These are phyloP conservation scores for Sebastes steindachneri DNA, from an alignment of 2,797 vertebrate genomes.

Conservation along the genomic window DNA sequence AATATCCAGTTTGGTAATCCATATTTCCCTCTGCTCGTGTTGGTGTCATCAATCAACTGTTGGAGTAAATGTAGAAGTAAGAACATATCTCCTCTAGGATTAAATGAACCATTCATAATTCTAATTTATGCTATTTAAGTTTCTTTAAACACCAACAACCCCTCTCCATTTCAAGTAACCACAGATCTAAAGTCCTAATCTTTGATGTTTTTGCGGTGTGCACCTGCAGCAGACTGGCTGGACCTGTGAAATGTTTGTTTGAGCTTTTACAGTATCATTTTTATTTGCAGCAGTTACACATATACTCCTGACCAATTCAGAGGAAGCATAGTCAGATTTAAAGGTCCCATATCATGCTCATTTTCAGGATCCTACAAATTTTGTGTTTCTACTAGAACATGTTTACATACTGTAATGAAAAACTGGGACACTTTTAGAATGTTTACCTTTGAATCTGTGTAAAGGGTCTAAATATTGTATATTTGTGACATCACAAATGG, in stretches of 20 bases:
- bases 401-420: no score
- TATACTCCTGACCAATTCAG: neutral
- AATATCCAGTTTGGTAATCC: neutral
- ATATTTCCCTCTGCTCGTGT: neutral
- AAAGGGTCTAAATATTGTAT: no score
- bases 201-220: neutral
- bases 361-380: no score
- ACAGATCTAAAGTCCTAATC: neutral
- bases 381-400: no score
- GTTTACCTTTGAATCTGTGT: no score
- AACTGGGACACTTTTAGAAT: no score
- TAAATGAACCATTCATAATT: neutral
- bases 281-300: neutral
- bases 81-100: neutral
- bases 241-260: conserved; percentile 1
- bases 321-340: neutral
- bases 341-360: neutral
- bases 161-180: neutral
- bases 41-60: neutral
- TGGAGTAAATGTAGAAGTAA: neutral
- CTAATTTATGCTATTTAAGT: neutral
- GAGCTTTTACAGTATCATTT: neutral
- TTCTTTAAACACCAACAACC: neutral
- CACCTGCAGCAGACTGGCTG: neutral
- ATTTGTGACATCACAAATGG: no score